Base-by-base conservation (phyloP, 2,888 invertebrate species). In the Cyclophora punctaria region DNA sequence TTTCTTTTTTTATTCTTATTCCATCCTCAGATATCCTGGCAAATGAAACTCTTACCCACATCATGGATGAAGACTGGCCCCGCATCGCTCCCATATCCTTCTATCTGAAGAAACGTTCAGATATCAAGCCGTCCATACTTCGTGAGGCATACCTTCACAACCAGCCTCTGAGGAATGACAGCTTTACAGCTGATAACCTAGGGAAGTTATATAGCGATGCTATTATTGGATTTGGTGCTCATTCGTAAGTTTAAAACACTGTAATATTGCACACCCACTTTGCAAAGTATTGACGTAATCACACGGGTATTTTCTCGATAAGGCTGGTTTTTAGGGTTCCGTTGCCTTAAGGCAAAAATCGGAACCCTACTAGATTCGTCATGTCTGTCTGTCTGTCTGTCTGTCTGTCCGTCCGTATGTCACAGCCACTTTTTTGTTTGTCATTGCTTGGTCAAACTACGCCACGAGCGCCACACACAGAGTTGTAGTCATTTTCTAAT, bases 21-120 rank as follows among this genome's bases (percentile, higher is more conserved):
- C 20, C 20, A 20, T 20, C 20, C 20, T 20, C 20, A 92, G 92
- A 70, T 51, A 73, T 92, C n/a, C 69, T 91, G 0, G 69, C 78
- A 7, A 91, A 92, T 63, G 78, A 82, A 3, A 83, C 89, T 0
- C 64, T 90, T 3, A 73, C 89, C 3, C 62, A 84, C 6, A 75
- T 89, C n/a, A 72, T 93, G 60, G 90, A 91, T 52, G 67, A 79
- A 0, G 80, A 93, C 45, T 94, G 92, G 80, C 81, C 90, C 2
- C 76, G 76, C 46, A 57, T 90, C 5, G 92, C 93, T 0, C 92
- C 92, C 0, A 89, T 93, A 5, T 83, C 90, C 5, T 93, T 93
- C 60, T 91, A 91, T 60, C 91, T 93, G 58, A 78, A 85, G 40
- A 77, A 84, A n/a, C 83, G 85, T 0, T 76, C 84, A 46, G 84